These are phyloP conservation scores for Nephila pilipes DNA, from an alignment of 1,140 invertebrate genomes.

Conservation along the genomic window DNA sequence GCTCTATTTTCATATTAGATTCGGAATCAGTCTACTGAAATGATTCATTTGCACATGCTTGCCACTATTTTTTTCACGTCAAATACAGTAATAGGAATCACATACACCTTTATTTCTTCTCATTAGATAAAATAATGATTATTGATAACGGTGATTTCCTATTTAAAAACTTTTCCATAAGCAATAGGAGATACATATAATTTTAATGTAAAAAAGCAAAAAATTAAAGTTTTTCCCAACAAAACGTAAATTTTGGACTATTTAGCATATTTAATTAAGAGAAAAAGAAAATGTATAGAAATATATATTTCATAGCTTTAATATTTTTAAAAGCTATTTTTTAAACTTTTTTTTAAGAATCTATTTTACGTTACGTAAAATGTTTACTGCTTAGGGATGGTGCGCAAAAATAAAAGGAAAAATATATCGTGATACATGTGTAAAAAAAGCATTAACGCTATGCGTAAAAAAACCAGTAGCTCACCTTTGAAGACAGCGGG, in stretches of 20 bases:
- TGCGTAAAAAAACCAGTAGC: conserved; percentile 7
- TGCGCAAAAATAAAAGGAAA: conserved; percentile 2
- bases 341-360: not conserved
- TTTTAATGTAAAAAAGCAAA: too few relatives aligned
- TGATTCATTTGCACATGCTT: conserved; percentile 49
- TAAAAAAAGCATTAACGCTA: not conserved
- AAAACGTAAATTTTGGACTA: not conserved
- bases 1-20: conserved; percentile 53
- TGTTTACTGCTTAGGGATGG: not conserved
- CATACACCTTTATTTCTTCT: not conserved
- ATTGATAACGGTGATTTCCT: not conserved
- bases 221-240: too few relatives aligned
- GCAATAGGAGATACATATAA: too few relatives aligned
- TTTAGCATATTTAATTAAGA: not conserved
- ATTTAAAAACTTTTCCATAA: not conserved
- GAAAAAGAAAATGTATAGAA: not conserved
- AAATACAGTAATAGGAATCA: not conserved
- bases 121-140: not conserved
- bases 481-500: conserved; percentile 47
- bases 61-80: conserved; percentile 42
- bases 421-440: not conserved
- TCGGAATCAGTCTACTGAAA: conserved; percentile 52
- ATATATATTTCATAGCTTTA: too few relatives aligned
- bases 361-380: not conserved
- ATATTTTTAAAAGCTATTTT: not conserved